A percentile compares a stretch with the other conserved stretches of the same genome.
phyloP scores from a whole-genome alignment of 1,140 invertebrate genomes.

The Conus betulinus region DNA sequence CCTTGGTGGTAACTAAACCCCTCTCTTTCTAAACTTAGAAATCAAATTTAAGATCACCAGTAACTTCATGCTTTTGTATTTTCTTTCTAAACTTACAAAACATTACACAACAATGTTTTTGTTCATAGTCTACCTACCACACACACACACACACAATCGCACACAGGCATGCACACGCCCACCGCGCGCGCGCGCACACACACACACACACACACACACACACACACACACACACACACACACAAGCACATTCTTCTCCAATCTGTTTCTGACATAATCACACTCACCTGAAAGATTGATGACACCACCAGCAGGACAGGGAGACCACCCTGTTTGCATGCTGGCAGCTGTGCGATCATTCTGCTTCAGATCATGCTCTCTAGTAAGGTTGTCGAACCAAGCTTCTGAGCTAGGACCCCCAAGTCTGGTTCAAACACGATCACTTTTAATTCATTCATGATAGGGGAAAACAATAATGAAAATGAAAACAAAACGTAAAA shows the following conservation, averaged over 20 bases:
- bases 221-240: neutral
- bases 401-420: neutral
- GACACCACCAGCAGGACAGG: slow-evolving; percentile 31
- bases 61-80: too few relatives aligned
- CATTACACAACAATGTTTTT: too few relatives aligned
- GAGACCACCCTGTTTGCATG: slow-evolving; percentile 9
- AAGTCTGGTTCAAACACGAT: neutral
- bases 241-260: neutral
- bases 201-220: neutral
- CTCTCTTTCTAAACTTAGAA: too few relatives aligned
- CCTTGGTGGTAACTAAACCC: too few relatives aligned
- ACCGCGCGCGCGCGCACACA: neutral
- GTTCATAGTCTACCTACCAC: too few relatives aligned
- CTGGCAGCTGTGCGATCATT: neutral
- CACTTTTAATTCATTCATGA: too few relatives aligned
- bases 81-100: too few relatives aligned
- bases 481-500: too few relatives aligned
- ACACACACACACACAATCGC: neutral
- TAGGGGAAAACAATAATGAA: too few relatives aligned
- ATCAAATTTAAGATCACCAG: too few relatives aligned
- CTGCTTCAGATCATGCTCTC: neutral
- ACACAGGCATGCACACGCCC: too few relatives aligned
- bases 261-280: neutral
- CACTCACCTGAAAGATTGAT: slow-evolving; percentile 24
- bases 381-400: slow-evolving; percentile 27